Evolutionary conservation across 2,888 invertebrate genomes (phyloP), one percentile per base, ranked within the genome.

Genomic region (Trichogramma evanescens): DNA sequence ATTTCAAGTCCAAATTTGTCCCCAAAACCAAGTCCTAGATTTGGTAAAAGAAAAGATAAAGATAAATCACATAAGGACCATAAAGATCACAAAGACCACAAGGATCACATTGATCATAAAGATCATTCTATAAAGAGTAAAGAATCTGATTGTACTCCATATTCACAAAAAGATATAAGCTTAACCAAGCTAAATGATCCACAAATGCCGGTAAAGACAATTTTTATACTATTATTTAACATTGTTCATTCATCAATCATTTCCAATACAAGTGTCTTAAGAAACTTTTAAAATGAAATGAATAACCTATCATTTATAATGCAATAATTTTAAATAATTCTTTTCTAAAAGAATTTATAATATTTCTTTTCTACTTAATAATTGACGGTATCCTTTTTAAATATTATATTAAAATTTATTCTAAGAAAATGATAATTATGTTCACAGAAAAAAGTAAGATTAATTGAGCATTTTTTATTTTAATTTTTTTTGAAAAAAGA

Each of bases 1-100:
- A 72, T 77, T 50, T 78, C 79, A 52, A 83, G 82, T 65, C 82
- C 82, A 45, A 78, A 78, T 68, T 79, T 81, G 46, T 82, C 82
- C 45, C 82, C 82, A n/a, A 77, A 78, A 62, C 80, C 80, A 44
- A 79, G 80, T 65, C 80, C 78, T 26, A 77, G 72, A 70, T 72
- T 65, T 64, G 72, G 68, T 44, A 63, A 56, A 2, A 66, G 63
- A 56, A 64, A 63, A 54, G 66, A 65, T 46, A 63, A 61, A 44
- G 61, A 63, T 54, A 54, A 58, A 4, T 44, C 40, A 8, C 51
- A 59, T 46, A 59, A 59, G 26, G 50, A 55, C 7, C 52, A 63
- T n/a, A 58, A 55, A 13, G 50, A 54, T 13, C 26, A 26, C 26
- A 26, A 26, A 26, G 26, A 26, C 26, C 26, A 26, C 26, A 26